phyloP scores from a whole-genome alignment of 2,113 vertebrate species.

The Notothenia coriiceps region DNA sequence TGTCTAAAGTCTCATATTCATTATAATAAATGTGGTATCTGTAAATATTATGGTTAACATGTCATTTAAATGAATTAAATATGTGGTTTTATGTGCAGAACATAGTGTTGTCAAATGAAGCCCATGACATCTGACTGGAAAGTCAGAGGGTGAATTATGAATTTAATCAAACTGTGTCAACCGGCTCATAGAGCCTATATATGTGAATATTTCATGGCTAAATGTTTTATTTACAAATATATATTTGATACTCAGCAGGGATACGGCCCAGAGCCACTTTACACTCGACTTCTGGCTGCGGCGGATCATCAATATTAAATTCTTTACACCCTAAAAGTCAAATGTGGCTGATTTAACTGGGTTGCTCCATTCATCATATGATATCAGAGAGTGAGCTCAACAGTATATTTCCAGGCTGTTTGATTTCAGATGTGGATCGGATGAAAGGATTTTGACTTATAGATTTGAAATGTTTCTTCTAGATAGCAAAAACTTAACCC shows the following conservation, averaged over 20 bases:
- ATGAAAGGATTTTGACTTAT: slow-evolving; percentile 12
- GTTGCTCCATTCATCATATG: slow-evolving; percentile 13
- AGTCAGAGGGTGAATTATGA: slow-evolving; percentile 18
- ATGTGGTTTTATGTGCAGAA: not conserved
- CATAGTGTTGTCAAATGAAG: not conserved
- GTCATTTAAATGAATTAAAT: not conserved
- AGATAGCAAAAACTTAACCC: not conserved
- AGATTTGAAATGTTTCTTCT: slow-evolving; percentile 9
- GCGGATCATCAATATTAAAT: slow-evolving; percentile 67
- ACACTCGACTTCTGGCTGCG: slow-evolving; percentile 52
- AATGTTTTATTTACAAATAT: slow-evolving; percentile 76
- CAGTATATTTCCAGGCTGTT: not conserved
- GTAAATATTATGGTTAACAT: not conserved
- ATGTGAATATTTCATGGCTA: slow-evolving; percentile 66
- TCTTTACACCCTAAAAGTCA: slow-evolving; percentile 54
- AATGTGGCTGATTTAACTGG: slow-evolving; percentile 43
- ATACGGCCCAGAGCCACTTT: slow-evolving; percentile 27
- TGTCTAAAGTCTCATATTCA: not conserved
- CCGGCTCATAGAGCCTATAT: slow-evolving; percentile 57
- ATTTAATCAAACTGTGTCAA: slow-evolving; percentile 59
- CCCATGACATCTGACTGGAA: not conserved
- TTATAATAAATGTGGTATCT: not conserved
- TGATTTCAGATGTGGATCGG: not conserved
- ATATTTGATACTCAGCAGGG: slow-evolving; percentile 61
- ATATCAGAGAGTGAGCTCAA: slow-evolving; percentile 24